Evolutionary conservation across 2,797 vertebrate species (phyloP).

Genomic region (Botia almorhae): DNA sequence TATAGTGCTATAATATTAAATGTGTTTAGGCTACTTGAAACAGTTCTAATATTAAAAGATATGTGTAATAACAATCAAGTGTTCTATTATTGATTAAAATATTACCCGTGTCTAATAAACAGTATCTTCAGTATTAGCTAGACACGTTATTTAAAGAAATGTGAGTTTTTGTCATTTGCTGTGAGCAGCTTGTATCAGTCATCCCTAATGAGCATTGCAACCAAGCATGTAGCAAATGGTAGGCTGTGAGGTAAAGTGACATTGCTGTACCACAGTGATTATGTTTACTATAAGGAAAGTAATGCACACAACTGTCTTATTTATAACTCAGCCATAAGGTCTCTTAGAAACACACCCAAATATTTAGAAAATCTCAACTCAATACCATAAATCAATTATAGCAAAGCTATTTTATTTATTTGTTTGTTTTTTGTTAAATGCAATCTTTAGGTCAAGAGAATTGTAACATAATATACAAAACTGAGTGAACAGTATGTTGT

Average conservation of each 20-base stretch:
- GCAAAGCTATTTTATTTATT: neutral
- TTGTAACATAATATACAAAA: no score
- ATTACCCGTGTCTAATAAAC: neutral
- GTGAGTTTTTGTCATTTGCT: neutral
- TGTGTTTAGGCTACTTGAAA: no score
- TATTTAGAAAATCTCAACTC: neutral
- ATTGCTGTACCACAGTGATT: neutral
- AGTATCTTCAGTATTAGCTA: neutral
- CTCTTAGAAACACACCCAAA: neutral
- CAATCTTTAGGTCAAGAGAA: no score
- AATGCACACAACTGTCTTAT: constrained; percentile 1
- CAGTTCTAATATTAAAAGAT: no score
- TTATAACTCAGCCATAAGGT: neutral
- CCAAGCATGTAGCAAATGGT: constrained; percentile 16
- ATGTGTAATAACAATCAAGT: neutral
- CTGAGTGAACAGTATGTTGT: neutral
- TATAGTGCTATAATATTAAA: no score
- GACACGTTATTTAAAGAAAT: neutral
- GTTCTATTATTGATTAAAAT: neutral
- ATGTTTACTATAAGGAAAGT: neutral
- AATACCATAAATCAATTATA: neutral
- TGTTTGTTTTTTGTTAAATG: neutral
- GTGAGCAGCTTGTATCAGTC: neutral
- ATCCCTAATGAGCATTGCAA: neutral
- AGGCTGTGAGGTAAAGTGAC: neutral